phyloP scores from a whole-genome alignment of 2,797 vertebrate genomes.

The Naso thynnoides region DNA sequence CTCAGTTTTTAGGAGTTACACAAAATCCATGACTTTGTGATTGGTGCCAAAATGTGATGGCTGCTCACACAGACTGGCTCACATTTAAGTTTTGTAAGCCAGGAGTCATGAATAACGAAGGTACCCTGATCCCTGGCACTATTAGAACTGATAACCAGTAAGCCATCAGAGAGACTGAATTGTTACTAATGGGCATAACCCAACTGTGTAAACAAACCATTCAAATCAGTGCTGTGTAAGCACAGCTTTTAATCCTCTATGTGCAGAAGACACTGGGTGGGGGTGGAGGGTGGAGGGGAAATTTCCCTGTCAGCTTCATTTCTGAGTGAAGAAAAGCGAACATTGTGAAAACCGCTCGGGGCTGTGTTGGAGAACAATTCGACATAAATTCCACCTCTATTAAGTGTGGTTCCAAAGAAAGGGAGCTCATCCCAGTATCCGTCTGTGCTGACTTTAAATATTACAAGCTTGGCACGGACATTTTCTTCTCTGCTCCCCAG shows the following conservation, averaged over 20 bases:
- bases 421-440: slow-evolving; percentile 85
- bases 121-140: slow-evolving; percentile 52
- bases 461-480: slow-evolving; percentile 87
- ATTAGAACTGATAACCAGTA: slow-evolving; percentile 59
- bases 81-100: slow-evolving; percentile 31
- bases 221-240: slow-evolving; percentile 71
- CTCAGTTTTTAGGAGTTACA: slow-evolving; percentile 40
- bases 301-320: slow-evolving; percentile 74
- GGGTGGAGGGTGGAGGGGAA: slow-evolving; percentile 33
- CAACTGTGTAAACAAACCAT: slow-evolving; percentile 75
- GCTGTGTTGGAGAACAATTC: slow-evolving; percentile 84
- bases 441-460: slow-evolving; percentile 83
- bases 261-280: slow-evolving; percentile 52
- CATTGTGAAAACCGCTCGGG: slow-evolving; percentile 72
- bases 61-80: slow-evolving; percentile 54
- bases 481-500: slow-evolving; percentile 55
- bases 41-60: slow-evolving; percentile 41
- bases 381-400: slow-evolving; percentile 87
- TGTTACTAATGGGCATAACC: slow-evolving; percentile 66
- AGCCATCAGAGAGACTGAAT: slow-evolving; percentile 65
- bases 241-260: slow-evolving; percentile 65
- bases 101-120: slow-evolving; percentile 57
- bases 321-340: slow-evolving; percentile 67
- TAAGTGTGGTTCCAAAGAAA: slow-evolving; percentile 84
- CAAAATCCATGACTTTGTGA: slow-evolving; percentile 12